Evolutionary conservation across 1,140 invertebrate genomes (phyloP).

Genomic region (Drosophila sp.): DNA sequence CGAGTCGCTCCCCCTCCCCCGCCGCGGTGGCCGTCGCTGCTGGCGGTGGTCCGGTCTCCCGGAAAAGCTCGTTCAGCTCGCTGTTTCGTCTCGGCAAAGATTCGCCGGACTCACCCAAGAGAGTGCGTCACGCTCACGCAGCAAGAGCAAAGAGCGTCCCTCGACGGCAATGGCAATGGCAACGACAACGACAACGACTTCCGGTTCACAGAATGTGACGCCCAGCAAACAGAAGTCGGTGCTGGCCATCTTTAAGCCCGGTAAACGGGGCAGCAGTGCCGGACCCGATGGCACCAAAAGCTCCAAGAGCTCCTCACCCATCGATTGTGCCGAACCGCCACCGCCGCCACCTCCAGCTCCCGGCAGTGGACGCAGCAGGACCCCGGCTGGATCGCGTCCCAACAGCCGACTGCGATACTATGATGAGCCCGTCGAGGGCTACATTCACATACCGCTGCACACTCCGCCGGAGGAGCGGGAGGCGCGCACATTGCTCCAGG

Average conservation of each 20-base stretch:
- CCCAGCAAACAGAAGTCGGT: conserved; percentile 88
- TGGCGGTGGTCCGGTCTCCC: conserved; percentile 86
- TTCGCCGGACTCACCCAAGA: conserved; percentile 79
- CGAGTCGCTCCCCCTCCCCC: conserved; percentile 85
- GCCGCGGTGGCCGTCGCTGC: conserved; percentile 75
- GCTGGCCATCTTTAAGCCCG: conserved; percentile 87
- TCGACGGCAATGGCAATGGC: conserved; percentile 47
- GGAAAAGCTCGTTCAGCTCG: conserved; percentile 92
- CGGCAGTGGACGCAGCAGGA: conserved; percentile 57
- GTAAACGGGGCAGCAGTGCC: conserved; percentile 80
- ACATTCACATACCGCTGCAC: conserved; percentile 88
- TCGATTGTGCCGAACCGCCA: conserved; percentile 59
- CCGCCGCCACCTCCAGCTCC: conserved; percentile 62
- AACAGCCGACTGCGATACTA: conserved; percentile 86
- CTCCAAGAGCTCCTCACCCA: conserved; percentile 84
- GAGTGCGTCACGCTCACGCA: conserved; percentile 86
- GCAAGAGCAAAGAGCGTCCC: conserved; percentile 87
- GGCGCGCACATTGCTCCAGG: conserved; percentile 67
- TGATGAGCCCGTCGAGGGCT: conserved; percentile 86
- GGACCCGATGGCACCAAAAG: conserved; percentile 65
- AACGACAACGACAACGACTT: too few relatives aligned
- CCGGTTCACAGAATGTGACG: conserved; percentile 85
- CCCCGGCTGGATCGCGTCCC: conserved; percentile 65
- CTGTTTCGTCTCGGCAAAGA: conserved; percentile 87
- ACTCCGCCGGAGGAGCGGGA: conserved; percentile 88